Percentiles rank a stretch among this genome's conserved stretches.
Evolutionary conservation across 2,888 invertebrate genomes (phyloP).

Genomic region (Tiphia femorata): DNA sequence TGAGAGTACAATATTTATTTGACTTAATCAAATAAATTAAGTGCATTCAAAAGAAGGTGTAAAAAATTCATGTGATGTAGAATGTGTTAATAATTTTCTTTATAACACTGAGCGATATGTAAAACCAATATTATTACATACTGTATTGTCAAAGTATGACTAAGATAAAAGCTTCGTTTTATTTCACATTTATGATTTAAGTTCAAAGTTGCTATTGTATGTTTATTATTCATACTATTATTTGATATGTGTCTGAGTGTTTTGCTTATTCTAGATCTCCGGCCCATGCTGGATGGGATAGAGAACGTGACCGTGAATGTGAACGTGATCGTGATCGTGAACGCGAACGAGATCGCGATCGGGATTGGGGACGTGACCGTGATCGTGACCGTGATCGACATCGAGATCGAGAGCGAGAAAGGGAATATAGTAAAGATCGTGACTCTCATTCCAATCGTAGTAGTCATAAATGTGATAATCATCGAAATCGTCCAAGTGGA

Average conservation of each 20-base stretch:
- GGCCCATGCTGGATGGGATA: conserved; percentile 47
- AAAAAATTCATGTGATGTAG: no score
- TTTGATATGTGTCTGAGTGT: neutral
- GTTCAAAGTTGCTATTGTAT: neutral
- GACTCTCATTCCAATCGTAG: conserved; percentile 60
- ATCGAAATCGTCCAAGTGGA: conserved; percentile 47
- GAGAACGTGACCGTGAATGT: neutral
- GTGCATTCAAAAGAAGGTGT: no score
- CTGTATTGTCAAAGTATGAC: no score
- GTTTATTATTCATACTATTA: neutral
- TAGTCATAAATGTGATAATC: conserved; percentile 51
- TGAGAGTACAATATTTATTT: conserved; percentile 8
- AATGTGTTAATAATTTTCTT: no score
- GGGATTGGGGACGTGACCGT: neutral
- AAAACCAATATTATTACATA: no score
- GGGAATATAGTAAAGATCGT: conserved; percentile 58
- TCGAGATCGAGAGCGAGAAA: conserved; percentile 42
- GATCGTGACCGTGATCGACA: neutral
- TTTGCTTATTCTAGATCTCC: conserved; percentile 41
- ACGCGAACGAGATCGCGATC: conserved; percentile 1
- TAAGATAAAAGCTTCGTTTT: no score
- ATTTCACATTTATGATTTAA: no score
- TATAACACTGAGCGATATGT: no score
- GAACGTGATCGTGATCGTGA: neutral
- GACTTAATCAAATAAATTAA: no score